Conservation (phyloP, 2,888 invertebrate genomes). For the Philaethria dido region DNA sequence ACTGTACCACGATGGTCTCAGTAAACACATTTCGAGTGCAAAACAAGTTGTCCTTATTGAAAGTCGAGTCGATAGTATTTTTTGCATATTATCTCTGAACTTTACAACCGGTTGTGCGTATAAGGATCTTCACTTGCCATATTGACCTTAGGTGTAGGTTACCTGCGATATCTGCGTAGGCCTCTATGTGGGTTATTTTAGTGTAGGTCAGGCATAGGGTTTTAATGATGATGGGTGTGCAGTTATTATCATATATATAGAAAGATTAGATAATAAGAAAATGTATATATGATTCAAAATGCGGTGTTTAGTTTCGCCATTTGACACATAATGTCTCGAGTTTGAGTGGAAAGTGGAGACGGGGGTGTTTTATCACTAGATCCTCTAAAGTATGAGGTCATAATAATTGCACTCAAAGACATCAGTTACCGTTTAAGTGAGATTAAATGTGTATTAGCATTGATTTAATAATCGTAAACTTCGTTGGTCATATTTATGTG, state of each 20-base stretch:
- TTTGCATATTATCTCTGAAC: conserved; percentile 43
- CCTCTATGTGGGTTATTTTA: conserved; percentile 10
- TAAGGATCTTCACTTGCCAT: conserved; percentile 42
- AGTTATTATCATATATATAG: neutral
- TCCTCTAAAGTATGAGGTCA: too few relatives aligned
- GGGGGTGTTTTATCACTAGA: too few relatives aligned
- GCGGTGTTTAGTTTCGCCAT: too few relatives aligned
- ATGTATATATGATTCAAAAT: too few relatives aligned
- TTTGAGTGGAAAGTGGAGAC: too few relatives aligned
- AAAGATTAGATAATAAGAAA: too few relatives aligned
- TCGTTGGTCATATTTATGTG: neutral
- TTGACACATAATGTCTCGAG: too few relatives aligned
- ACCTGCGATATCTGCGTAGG: conserved; percentile 37
- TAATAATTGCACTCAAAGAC: too few relatives aligned
- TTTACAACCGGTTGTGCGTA: conserved; percentile 43
- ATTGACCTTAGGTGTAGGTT: conserved; percentile 46
- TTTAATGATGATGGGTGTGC: neutral
- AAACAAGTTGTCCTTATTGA: conserved; percentile 39
- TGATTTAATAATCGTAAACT: too few relatives aligned
- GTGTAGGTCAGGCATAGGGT: conserved; percentile 22
- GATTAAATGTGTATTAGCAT: too few relatives aligned
- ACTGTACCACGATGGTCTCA: too few relatives aligned
- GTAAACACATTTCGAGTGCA: conserved; percentile 32
- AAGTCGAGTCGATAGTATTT: conserved; percentile 43
- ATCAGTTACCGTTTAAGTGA: too few relatives aligned